Evolutionary conservation across 2,113 vertebrate species (phyloP).

Genomic region (Raphicerus campestris): DNA sequence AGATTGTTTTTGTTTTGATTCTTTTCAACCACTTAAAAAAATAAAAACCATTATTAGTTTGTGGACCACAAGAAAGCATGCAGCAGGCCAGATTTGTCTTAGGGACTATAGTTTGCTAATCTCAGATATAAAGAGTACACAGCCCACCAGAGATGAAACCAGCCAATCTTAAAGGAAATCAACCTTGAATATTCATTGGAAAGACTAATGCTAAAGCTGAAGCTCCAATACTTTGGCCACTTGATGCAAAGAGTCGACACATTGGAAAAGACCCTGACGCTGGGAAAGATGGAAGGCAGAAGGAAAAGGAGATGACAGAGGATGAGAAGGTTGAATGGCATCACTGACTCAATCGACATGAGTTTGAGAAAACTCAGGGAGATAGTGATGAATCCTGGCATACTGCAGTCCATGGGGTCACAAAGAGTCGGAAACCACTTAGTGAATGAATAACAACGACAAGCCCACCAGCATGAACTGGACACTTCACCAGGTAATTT

Average conservation of each 20-base stretch:
- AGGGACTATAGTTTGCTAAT: neutral
- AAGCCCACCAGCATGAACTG: neutral
- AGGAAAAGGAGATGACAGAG: neutral
- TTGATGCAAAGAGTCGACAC: neutral
- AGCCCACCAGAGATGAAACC: neutral
- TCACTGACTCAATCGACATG: neutral
- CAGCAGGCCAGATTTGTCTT: neutral
- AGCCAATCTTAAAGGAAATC: neutral
- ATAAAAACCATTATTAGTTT: neutral
- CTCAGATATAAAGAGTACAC: neutral
- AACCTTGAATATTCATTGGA: neutral
- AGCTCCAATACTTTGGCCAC: neutral
- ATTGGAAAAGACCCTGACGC: neutral
- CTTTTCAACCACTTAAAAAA: constrained; percentile 4
- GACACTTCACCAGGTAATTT: neutral
- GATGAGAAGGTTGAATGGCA: neutral
- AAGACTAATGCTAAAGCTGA: neutral
- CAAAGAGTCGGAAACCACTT: neutral
- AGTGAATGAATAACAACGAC: neutral
- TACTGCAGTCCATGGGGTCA: neutral
- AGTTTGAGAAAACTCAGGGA: neutral
- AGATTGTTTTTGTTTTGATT: neutral
- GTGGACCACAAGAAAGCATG: neutral
- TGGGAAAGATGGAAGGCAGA: neutral
- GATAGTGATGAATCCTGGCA: neutral